Base-by-base conservation (phyloP, 1,140 invertebrate species). In the Saccostrea cuccullata region DNA sequence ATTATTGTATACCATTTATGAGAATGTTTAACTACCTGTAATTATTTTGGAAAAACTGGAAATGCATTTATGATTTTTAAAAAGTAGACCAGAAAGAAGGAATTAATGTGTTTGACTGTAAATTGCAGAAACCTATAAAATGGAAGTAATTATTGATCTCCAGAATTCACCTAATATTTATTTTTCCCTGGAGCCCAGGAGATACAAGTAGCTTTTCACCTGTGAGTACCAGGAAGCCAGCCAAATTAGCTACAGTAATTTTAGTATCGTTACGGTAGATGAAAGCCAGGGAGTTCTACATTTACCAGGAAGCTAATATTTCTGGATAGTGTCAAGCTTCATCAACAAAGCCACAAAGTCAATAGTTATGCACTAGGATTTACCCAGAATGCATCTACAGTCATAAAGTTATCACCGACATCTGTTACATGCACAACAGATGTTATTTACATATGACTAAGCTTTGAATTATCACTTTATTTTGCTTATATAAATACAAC, bases 91-190 rank as follows among this genome's bases (percentile, higher is more conserved):
- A 77, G 70, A 26, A 30, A 77, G 36, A 11, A 77, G 26, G 23
- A 15, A 77, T 36, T 64, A 77, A 77, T 77, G 36, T 77, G 26
- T 12, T 15, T 26, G 70, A 77, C 70, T 11, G 15, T 36, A 77
- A 77, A 36, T 77, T 77, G 70, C 70, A 77, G 23, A 77, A 77
- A 77, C 70, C 26, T 77, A 77, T 77, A 26, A 77, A 77, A 13
- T 30, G 70, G 30, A 77, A 77, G 9, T 30, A 15, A 30, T 77
- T 77, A 77, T 77, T 77, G 70, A 77, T 77, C 30, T 13, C 23
- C 13, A 30, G 30, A 77, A 30, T 77, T 77, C 70, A 36, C 70
- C 4, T 77, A 15, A 77, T 77, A 77, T 77, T 36, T 36, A 77
- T 77, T 77, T 73, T 77, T 77, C 30, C 70, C 70, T 36, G 26